A percentile compares a stretch with the other conserved stretches of the same genome.
Conservation (phyloP, 2,888 invertebrate species). For the Yponomeuta malinellus region DNA sequence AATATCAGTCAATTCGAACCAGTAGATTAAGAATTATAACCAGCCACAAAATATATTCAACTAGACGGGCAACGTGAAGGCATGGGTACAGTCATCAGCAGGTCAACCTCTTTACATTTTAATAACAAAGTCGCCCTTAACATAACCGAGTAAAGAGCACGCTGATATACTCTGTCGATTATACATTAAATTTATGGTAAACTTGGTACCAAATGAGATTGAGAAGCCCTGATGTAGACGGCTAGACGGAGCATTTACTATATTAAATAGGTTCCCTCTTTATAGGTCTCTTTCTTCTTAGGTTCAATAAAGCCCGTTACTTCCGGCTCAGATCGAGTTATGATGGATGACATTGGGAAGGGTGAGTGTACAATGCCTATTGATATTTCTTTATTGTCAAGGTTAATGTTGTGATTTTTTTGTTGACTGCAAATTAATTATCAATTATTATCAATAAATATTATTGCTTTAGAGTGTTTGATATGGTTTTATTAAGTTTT, state of each 20-base stretch:
- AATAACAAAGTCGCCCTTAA: too few species aligned
- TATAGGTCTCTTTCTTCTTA: neutral
- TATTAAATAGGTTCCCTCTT: neutral
- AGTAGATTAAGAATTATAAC: too few species aligned
- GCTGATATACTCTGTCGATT: neutral
- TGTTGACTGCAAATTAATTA: neutral
- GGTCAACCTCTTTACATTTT: too few species aligned
- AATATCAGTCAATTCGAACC: too few species aligned
- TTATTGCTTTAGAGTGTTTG: neutral
- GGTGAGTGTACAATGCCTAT: neutral
- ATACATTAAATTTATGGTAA: neutral
- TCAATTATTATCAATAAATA: neutral
- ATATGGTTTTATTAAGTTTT: too few species aligned
- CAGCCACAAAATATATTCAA: too few species aligned
- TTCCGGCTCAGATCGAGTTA: constrained; percentile 1
- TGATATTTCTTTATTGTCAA: neutral
- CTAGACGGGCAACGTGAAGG: too few species aligned
- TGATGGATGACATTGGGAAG: neutral
- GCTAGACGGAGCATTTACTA: neutral
- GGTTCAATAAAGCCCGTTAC: neutral
- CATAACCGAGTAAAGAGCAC: neutral
- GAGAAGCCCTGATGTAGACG: neutral
- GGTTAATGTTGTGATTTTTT: neutral
- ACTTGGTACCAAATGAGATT: neutral
- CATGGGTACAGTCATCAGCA: too few species aligned